phyloP scores from a whole-genome alignment of 2,113 vertebrate genomes.

The Thamnophis sirtalis region DNA sequence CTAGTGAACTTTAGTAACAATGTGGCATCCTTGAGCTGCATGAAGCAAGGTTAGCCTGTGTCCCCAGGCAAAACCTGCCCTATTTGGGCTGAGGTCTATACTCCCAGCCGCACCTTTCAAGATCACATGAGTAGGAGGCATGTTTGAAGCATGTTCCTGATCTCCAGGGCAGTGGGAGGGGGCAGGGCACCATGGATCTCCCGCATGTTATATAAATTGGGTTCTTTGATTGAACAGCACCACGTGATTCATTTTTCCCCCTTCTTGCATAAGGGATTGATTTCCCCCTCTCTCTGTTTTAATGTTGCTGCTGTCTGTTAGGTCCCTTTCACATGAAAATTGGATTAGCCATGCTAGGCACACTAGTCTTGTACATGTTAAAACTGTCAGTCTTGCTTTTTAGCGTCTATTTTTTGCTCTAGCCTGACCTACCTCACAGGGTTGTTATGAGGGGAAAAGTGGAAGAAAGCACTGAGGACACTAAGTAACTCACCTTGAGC shows the following conservation, averaged over 20 bases:
- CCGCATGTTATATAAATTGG: conserved; percentile 1
- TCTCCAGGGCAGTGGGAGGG: neutral
- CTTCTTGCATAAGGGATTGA: conserved; percentile 5
- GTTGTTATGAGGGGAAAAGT: neutral
- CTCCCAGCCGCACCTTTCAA: neutral
- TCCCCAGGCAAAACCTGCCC: conserved; percentile 1
- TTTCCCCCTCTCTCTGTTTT: neutral
- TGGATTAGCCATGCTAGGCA: neutral
- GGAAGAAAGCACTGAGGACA: neutral
- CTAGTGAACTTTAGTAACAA: neutral
- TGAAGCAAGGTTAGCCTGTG: neutral
- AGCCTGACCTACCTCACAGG: neutral
- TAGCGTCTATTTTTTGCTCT: neutral
- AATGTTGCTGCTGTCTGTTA: neutral
- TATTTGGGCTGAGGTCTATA: neutral
- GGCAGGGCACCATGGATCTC: neutral
- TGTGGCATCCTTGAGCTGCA: neutral
- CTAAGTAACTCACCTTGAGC: neutral
- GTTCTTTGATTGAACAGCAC: neutral
- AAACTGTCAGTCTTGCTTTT: neutral
- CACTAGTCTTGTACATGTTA: neutral
- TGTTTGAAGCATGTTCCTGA: conserved; percentile 4
- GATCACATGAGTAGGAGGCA: neutral
- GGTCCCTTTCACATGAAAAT: neutral
- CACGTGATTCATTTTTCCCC: neutral